These are phyloP conservation scores for Marasmarcha lunaedactyla DNA, from an alignment of 2,888 invertebrate genomes.

Conservation along the genomic window DNA sequence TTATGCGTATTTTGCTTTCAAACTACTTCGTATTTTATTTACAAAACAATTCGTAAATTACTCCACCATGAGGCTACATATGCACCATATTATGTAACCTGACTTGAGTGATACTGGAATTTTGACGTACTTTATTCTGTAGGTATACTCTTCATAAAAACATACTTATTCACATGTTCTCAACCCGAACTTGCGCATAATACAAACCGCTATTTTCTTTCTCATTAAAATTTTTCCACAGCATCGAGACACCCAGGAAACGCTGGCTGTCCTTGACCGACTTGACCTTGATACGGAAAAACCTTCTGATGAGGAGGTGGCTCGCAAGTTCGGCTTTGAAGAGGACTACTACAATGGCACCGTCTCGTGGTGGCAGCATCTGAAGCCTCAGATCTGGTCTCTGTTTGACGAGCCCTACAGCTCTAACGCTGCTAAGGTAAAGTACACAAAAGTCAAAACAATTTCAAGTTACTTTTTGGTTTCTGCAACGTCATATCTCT, in stretches of 20 bases:
- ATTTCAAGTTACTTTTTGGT: conserved; percentile 1
- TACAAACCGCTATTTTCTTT: no score
- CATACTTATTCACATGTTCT: no score
- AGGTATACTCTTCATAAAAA: no score
- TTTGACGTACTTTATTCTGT: no score
- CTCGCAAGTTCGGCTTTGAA: conserved; percentile 96
- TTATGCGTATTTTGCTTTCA: no score
- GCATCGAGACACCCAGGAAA: conserved; percentile 99
- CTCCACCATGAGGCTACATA: no score
- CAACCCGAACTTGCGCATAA: no score
- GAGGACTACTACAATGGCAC: conserved; percentile 93
- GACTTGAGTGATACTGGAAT: no score
- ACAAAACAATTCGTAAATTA: no score
- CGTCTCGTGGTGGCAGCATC: conserved; percentile 95
- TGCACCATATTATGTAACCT: no score
- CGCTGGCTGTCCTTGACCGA: conserved; percentile 95
- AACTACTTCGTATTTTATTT: no score
- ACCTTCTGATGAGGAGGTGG: conserved; percentile 97
- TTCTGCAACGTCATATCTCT: no score
- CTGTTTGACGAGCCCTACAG: conserved; percentile 99
- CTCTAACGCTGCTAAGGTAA: conserved; percentile 95
- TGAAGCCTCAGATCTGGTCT: conserved; percentile 98
- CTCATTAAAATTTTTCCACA: conserved; percentile 29
- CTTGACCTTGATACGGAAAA: conserved; percentile 98
- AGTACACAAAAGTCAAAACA: not conserved